Evolutionary conservation across 2,797 vertebrate species (phyloP), one percentile per base, ranked within the genome.

Genomic region (Holocentrus rufus): DNA sequence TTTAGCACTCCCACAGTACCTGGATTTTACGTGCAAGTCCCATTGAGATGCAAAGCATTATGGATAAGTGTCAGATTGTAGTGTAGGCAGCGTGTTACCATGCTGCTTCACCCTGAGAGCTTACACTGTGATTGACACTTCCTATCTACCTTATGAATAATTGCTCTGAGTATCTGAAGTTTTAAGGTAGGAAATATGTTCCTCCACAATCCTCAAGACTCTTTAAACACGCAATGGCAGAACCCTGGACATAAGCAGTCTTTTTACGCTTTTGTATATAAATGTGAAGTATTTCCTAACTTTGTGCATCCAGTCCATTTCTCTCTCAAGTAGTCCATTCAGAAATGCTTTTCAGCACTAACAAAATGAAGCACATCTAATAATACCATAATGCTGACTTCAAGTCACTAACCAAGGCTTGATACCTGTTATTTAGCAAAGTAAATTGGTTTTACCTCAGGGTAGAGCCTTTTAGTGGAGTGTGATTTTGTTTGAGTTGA

Each of bases 61-160:
- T 39, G 30, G 25, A 55, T 65, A 49, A 11, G 46, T 61, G 49
- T 70, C 36, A 77, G 56, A 72, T 66, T 66, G 39, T 9, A 36
- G 36, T 63, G 57, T 56, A 49, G 22, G 70, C 46, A 55, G 54
- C 25, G n/a, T 54, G 61, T 39, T 50, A 34, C 18, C 27, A 15
- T 46, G 56, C 17, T 55, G 57, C 30, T 53, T 66, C 31, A 27
- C 39, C 25, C 36, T 60, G 39, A 44, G 34, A 42, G 36, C 4
- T 36, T 56, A 17, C 42, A 44, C 14, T 44, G 36, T 39, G 27
- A 62, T 9, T 61, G 68, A 72, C 66, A 66, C 23, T 62, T 73
- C 7, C 39, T 68, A 55, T 74, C 69, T 18, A 52, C 30, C 30
- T 68, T 20, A 46, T 58, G 46, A 74, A 46, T 80, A 62, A 72